Base-by-base conservation (phyloP, 2,797 vertebrate species). In the Arctocebus calabarensis region DNA sequence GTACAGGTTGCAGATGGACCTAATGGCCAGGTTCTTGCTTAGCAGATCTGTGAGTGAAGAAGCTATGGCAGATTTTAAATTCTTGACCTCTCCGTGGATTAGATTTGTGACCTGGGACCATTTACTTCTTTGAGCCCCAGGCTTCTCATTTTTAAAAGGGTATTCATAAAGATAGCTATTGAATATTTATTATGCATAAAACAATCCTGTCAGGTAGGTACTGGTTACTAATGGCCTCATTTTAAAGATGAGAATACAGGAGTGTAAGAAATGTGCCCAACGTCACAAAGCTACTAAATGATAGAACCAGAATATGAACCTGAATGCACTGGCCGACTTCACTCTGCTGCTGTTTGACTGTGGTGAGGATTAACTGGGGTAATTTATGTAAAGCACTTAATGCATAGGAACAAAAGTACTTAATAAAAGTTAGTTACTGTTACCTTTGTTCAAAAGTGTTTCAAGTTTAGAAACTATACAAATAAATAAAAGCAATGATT, bases 401-500 rank as follows among this genome's bases (percentile, higher is more conserved):
- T 84, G 55, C 29, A 34, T n/a, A 59, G 64, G 3, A 83, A 52
- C 29, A 34, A 1, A 84, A 64, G 43, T 64, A 40, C n/a, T 55
- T 17, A 68, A 23, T 77, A 79, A 59, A 8, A 45, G 12, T 86
- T 73, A 71, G n/a, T n/a, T 71, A 37, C 5, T 34, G 5, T 16
- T 90, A 66, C 85, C 16, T 32, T 32, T 84, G 29, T 11, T 79
- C 25, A 90, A 73, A 66, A 71, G 5, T 89, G 71, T 71, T 74
- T 93, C 62, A 94, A 89, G 71, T 62, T 81, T 90, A 81, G 17
- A 87, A 94, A 77, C 77, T 71, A 10, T 59, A 43, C 11, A 77
- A 25, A 40, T 89, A 89, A 91, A 52, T 78, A 79, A 92, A 84
- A 93, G 43, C 43, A 62, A 1, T 91, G 61, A 48, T 29, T 66